These are phyloP conservation scores for Drosophila hydei DNA, from an alignment of 1,140 invertebrate genomes.

Conservation along the genomic window DNA sequence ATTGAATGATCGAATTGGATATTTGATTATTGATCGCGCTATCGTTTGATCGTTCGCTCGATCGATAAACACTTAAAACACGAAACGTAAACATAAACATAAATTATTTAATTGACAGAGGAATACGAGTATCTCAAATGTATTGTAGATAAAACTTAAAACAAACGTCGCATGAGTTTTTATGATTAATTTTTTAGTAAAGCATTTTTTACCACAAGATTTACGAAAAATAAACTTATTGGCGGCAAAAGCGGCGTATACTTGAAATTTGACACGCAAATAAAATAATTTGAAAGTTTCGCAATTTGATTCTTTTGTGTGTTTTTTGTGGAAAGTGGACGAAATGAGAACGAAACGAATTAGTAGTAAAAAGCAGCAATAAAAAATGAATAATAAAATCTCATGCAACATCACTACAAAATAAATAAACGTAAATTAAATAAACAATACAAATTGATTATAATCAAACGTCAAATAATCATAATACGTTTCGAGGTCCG, in stretches of 20 bases:
- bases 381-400: slow-evolving; percentile 84
- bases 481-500: slow-evolving; percentile 28
- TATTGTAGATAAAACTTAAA: slow-evolving; percentile 67
- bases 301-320: slow-evolving; percentile 40
- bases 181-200: slow-evolving; percentile 84
- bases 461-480: slow-evolving; percentile 32
- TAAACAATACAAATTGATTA: slow-evolving; percentile 71
- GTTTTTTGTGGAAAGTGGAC: slow-evolving; percentile 53
- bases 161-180: slow-evolving; percentile 83
- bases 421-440: slow-evolving; percentile 70
- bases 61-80: slow-evolving; percentile 42
- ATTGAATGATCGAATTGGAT: slow-evolving; percentile 7
- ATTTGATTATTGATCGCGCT: slow-evolving; percentile 47
- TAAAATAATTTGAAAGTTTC: slow-evolving; percentile 15
- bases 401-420: slow-evolving; percentile 83
- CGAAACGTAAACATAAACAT: slow-evolving; percentile 70
- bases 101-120: slow-evolving; percentile 50
- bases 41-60: neutral
- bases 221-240: slow-evolving; percentile 24
- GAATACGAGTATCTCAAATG: slow-evolving; percentile 45
- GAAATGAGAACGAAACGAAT: slow-evolving; percentile 67
- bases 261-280: slow-evolving; percentile 36
- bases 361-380: slow-evolving; percentile 79
- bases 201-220: slow-evolving; percentile 64
- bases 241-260: slow-evolving; percentile 58